Percentiles rank a stretch among this genome's conserved stretches.
These are phyloP conservation scores for Zeuzera pyrina DNA, from an alignment of 2,888 invertebrate genomes.

Conservation along the genomic window DNA sequence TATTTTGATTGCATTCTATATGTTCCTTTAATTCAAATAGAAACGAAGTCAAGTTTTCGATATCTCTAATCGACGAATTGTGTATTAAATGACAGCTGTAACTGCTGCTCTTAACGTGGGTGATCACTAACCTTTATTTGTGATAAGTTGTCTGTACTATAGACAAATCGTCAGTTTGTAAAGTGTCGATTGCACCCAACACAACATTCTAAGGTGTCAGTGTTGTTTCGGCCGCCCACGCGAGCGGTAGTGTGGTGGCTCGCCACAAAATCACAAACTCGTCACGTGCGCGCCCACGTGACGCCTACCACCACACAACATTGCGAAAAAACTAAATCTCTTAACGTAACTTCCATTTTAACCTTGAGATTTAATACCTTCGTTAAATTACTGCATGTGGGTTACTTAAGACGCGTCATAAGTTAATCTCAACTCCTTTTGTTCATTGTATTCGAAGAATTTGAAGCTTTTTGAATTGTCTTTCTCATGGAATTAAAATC, in stretches of 20 bases:
- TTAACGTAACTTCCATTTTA: conserved; percentile 47
- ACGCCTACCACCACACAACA: conserved; percentile 59
- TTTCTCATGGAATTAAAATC: conserved; percentile 14
- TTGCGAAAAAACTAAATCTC: conserved; percentile 66
- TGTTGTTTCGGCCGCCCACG: conserved; percentile 54
- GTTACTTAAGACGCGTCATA: conserved; percentile 39
- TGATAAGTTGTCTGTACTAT: conserved; percentile 24
- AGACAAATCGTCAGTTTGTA: conserved; percentile 23
- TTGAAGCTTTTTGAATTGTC: conserved; percentile 23
- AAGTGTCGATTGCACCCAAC: conserved; percentile 25
- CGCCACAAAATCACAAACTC: conserved; percentile 35
- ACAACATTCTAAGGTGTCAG: too few species aligned
- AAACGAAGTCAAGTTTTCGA: conserved; percentile 15
- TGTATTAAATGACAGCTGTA: conserved; percentile 22
- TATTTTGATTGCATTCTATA: conserved; percentile 22
- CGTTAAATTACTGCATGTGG: conserved; percentile 57
- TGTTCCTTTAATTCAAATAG: conserved; percentile 14
- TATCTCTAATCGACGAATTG: conserved; percentile 27
- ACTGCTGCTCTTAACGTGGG: conserved; percentile 9
- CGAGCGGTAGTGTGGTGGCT: conserved; percentile 45
- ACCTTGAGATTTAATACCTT: conserved; percentile 66
- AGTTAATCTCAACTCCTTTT: conserved; percentile 39
- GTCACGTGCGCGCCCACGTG: conserved; percentile 67
- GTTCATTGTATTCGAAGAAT: conserved; percentile 43
- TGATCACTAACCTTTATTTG: conserved; percentile 16